A percentile compares a stretch with the other conserved stretches of the same genome.
Conservation (phyloP, 2,888 invertebrate species). For the Willowsia nigromaculata region DNA sequence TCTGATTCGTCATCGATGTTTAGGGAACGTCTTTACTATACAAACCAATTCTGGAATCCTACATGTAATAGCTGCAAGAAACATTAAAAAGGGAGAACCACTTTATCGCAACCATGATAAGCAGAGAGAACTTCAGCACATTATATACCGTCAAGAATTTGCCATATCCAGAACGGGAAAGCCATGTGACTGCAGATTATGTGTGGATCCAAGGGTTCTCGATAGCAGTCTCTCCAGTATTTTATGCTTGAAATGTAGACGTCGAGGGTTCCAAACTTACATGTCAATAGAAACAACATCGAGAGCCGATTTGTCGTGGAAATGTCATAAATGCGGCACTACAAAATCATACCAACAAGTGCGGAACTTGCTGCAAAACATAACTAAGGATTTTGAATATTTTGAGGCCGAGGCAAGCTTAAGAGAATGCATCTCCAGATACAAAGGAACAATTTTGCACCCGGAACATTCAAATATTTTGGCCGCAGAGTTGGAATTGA, state of each 20-base stretch:
- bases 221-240: background rate
- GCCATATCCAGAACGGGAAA: background rate
- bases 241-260: background rate
- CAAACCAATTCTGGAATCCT: background rate
- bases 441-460: background rate
- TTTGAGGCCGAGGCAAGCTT: background rate
- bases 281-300: background rate
- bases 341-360: background rate
- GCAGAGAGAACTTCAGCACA: background rate
- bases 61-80: background rate
- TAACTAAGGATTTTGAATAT: background rate
- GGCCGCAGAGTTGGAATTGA: background rate
- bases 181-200: background rate
- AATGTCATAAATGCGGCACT: background rate
- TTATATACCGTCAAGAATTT: background rate
- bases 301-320: background rate
- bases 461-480: background rate
- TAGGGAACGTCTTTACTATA: background rate
- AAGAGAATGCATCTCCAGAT: background rate
- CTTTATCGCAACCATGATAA: background rate
- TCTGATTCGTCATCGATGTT: background rate
- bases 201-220: background rate
- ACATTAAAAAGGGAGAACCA: background rate
- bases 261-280: background rate
- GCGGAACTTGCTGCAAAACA: background rate